A percentile compares a stretch with the other conserved stretches of the same genome.
These are phyloP conservation scores for Magallana angulata DNA, from an alignment of 1,140 invertebrate species.

Conservation along the genomic window DNA sequence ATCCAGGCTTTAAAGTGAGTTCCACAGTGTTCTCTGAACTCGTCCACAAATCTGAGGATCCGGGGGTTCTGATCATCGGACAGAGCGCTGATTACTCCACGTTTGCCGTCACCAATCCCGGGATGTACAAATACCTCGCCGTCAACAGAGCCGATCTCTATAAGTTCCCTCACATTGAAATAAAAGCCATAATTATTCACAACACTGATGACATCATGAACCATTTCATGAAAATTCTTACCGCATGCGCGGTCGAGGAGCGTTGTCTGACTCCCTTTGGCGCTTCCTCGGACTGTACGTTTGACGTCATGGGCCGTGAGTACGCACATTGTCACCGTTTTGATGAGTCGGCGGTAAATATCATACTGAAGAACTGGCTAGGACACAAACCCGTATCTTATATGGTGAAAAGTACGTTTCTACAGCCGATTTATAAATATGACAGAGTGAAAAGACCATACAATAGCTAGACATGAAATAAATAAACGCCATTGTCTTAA, in stretches of 20 bases:
- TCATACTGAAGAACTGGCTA: constrained; percentile 60
- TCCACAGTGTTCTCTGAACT: constrained; percentile 24
- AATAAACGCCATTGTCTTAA: too few species aligned
- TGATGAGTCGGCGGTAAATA: constrained; percentile 66
- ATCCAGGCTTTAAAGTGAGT: constrained; percentile 53
- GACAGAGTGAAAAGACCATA: neutral
- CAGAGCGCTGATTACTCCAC: constrained; percentile 49
- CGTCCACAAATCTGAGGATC: constrained; percentile 27
- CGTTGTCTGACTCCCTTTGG: constrained; percentile 54
- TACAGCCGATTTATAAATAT: constrained; percentile 1
- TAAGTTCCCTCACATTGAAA: constrained; percentile 50
- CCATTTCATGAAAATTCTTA: constrained; percentile 42
- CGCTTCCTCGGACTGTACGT: constrained; percentile 45
- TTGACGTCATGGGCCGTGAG: constrained; percentile 45
- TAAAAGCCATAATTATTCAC: constrained; percentile 57
- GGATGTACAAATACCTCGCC: constrained; percentile 62
- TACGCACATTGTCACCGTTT: constrained; percentile 64
- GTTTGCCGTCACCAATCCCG: constrained; percentile 62
- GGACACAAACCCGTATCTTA: constrained; percentile 10
- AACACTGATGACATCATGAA: constrained; percentile 43
- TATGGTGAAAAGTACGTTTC: neutral
- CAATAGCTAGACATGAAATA: too few species aligned
- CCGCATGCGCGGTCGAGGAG: constrained; percentile 59
- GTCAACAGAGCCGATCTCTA: constrained; percentile 53
- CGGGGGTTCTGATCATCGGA: constrained; percentile 46